Evolutionary conservation across 2,888 invertebrate genomes (phyloP), one percentile per base, ranked within the genome.

Genomic region (Archips xylosteana): DNA sequence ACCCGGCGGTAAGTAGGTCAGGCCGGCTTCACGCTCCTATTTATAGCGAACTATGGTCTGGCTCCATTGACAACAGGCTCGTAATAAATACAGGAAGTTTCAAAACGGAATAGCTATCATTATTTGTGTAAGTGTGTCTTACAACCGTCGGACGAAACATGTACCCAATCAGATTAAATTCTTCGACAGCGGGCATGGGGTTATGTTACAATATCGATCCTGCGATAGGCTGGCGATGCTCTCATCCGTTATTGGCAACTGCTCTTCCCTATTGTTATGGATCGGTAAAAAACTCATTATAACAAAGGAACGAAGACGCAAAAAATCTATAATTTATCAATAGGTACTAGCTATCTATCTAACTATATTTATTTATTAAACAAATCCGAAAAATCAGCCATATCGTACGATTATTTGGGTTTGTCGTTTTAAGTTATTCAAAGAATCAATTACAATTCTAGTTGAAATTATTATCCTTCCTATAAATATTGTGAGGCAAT

Each of bases 1-100:
- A 85, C 85, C 87, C 81, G 77, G 9, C 76, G 71, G 78, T 68
- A 87, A 85, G 79, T 88, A 78, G 88, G 88, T 87, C 87, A 86
- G 79, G 80, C 73, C 81, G 83, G 76, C 82, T 83, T 81, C 81
- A 80, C 79, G 78, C 77, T 77, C 78, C 80, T 88, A 87, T 87
- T 83, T 84, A 85, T 85, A 85, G 78, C 75, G 76, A 79, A 32
- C 57, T 76, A 80, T 79, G 81, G 85, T 78, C 80, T 78, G 78
- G 75, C 79, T 79, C 79, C 77, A 81, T 83, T 83, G 86, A 83
- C 85, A 82, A 78, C 79, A 76, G 76, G 78, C 79, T 75, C 75
- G 78, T 72, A 77, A 73, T 71, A 76, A 77, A 73, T 71, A 76
- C 75, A 78, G 62, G 66, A 73, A 69, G 73, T 64, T 69, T 69